Conservation (phyloP, 2,113 vertebrate genomes). For the Neotoma lepida region DNA sequence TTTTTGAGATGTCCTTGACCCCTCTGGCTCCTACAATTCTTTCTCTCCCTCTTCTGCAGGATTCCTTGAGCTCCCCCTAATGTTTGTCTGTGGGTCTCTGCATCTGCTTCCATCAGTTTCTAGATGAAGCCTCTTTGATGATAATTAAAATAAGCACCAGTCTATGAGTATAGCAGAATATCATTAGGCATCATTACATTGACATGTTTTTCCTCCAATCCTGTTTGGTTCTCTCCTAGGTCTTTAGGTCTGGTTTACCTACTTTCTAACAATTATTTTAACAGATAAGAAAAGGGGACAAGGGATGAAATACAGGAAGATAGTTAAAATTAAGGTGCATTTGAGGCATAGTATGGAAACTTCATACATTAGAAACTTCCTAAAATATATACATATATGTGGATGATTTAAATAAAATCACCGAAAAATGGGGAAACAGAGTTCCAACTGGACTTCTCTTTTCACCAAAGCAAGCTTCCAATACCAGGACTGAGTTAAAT, state of each 20-base stretch:
- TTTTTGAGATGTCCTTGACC: neutral
- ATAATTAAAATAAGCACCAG: neutral
- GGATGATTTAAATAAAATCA: neutral
- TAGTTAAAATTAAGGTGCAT: neutral
- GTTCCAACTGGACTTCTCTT: neutral
- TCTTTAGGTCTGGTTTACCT: neutral
- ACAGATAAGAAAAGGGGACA: neutral
- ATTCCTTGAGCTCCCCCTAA: neutral
- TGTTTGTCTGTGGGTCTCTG: neutral
- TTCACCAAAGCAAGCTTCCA: neutral
- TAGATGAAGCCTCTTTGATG: neutral
- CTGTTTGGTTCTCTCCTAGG: neutral
- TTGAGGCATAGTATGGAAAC: neutral
- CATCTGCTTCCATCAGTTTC: neutral
- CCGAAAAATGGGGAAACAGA: neutral
- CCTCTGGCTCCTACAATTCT: neutral
- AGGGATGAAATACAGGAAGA: neutral
- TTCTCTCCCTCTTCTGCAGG: neutral
- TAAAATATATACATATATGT: neutral
- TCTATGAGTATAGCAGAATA: neutral
- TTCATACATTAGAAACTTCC: neutral
- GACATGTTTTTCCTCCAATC: neutral
- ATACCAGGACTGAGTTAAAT: neutral
- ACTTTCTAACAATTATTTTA: neutral
- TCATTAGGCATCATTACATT: neutral